These are phyloP conservation scores for Siphonodentalium dalli DNA, from an alignment of 2,888 invertebrate species.

Conservation along the genomic window DNA sequence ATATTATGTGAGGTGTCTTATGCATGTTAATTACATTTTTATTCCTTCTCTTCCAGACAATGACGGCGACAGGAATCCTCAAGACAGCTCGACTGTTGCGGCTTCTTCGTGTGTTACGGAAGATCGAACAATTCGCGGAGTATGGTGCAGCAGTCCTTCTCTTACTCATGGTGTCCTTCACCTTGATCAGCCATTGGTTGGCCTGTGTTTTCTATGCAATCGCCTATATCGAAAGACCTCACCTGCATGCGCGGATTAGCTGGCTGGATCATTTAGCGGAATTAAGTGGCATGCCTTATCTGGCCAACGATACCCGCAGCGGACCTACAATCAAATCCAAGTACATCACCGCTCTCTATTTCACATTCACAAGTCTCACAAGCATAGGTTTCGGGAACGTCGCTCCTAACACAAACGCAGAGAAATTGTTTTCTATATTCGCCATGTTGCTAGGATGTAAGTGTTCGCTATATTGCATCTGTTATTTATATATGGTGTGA, in stretches of 20 bases:
- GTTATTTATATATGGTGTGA: no score
- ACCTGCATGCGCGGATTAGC: conserved; percentile 50
- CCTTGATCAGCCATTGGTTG: conserved; percentile 65
- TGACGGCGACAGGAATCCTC: conserved; percentile 64
- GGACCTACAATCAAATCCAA: conserved; percentile 62
- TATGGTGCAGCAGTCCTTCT: conserved; percentile 64
- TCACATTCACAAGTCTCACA: conserved; percentile 65
- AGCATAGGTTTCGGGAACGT: conserved; percentile 66
- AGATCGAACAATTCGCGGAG: conserved; percentile 65
- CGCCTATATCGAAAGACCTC: conserved; percentile 61
- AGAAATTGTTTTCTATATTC: conserved; percentile 66
- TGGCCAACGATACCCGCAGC: conserved; percentile 59
- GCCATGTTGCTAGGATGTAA: conserved; percentile 66
- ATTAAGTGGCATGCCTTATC: conserved; percentile 52
- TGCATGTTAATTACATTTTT: no score
- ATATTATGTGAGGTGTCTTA: no score
- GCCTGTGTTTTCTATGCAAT: conserved; percentile 66
- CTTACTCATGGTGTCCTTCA: conserved; percentile 63
- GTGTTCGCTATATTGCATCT: conserved; percentile 29
- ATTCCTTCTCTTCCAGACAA: conserved; percentile 49
- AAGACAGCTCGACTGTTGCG: conserved; percentile 62
- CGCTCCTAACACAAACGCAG: conserved; percentile 64
- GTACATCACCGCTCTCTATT: conserved; percentile 65
- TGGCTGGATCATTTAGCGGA: conserved; percentile 62
- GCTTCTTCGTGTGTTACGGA: conserved; percentile 61